A percentile compares a stretch with the other conserved stretches of the same genome.
These are phyloP conservation scores for Pipistrellus pipistrellus DNA, from an alignment of 2,797 vertebrate genomes.

Conservation along the genomic window DNA sequence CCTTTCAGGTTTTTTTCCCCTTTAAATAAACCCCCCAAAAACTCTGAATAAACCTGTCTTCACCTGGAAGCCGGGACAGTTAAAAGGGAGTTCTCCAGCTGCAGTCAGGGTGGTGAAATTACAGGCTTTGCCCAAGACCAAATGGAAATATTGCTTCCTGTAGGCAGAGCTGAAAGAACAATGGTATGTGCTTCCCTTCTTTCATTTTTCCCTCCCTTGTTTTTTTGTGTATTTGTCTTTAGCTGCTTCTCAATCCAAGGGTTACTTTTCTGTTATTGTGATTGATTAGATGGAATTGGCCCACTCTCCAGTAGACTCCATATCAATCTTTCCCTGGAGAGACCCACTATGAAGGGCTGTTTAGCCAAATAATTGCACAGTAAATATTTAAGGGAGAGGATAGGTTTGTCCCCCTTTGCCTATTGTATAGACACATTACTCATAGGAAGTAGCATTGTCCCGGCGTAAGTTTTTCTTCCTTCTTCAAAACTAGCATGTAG, in stretches of 20 bases:
- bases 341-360: not conserved
- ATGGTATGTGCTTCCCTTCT: constrained; percentile 51
- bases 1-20: constrained; percentile 75
- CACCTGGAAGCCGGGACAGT: constrained; percentile 84
- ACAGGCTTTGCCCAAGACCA: constrained; percentile 83
- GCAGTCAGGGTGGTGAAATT: constrained; percentile 86
- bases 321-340: not conserved
- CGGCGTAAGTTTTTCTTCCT: not conserved
- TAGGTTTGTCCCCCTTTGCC: not conserved
- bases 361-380: not conserved
- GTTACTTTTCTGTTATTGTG: constrained; percentile 54
- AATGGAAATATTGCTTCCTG: constrained; percentile 87
- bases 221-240: constrained; percentile 49
- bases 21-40: not conserved
- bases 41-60: constrained; percentile 87
- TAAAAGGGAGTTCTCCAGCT: constrained; percentile 88
- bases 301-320: not conserved
- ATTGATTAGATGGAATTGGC: not conserved
- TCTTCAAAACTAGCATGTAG: not conserved
- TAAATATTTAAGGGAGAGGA: constrained; percentile 29
- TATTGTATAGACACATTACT: not conserved
- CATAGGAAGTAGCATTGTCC: not conserved
- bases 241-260: constrained; percentile 15
- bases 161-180: constrained; percentile 74
- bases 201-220: constrained; percentile 25